Conservation (phyloP, 2,888 invertebrate species). For the Watsonalla cultraria region DNA sequence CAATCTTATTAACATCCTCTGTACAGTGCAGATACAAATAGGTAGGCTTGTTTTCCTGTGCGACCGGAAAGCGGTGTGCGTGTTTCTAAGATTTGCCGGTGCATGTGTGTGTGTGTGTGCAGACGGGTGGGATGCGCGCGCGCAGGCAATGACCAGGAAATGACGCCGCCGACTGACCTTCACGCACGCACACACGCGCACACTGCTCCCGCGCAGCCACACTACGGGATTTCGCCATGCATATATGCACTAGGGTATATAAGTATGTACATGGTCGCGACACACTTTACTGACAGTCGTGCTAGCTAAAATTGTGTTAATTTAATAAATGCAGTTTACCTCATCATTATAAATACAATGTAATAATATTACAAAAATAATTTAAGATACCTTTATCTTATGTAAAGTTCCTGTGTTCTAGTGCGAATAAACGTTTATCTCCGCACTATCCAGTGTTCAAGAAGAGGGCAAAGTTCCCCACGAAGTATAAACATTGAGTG, state of each 20-base stretch:
- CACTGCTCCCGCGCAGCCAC: conserved; percentile 32
- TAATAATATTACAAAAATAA: too few species aligned
- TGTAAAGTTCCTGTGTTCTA: too few species aligned
- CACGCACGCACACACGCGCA: conserved; percentile 34
- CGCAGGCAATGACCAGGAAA: conserved; percentile 76
- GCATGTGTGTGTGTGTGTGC: conserved; percentile 21
- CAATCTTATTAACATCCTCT: conserved; percentile 16
- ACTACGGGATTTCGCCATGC: conserved; percentile 29
- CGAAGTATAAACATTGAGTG: not conserved
- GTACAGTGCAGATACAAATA: conserved; percentile 34
- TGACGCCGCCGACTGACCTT: conserved; percentile 76
- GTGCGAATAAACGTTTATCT: conserved; percentile 2
- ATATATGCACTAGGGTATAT: conserved; percentile 2
- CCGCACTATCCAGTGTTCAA: not conserved
- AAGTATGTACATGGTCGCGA: not conserved
- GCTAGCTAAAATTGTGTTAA: too few species aligned
- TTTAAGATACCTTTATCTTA: too few species aligned
- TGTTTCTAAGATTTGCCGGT: conserved; percentile 46
- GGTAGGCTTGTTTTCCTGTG: conserved; percentile 58
- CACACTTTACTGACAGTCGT: too few species aligned
- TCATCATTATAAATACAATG: too few species aligned
- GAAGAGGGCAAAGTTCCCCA: not conserved
- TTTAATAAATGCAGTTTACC: too few species aligned
- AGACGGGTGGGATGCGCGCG: conserved; percentile 30
- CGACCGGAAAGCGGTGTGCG: conserved; percentile 62